Evolutionary conservation across 2,888 invertebrate species (phyloP).

Genomic region (Gymnosoma rotundatum): DNA sequence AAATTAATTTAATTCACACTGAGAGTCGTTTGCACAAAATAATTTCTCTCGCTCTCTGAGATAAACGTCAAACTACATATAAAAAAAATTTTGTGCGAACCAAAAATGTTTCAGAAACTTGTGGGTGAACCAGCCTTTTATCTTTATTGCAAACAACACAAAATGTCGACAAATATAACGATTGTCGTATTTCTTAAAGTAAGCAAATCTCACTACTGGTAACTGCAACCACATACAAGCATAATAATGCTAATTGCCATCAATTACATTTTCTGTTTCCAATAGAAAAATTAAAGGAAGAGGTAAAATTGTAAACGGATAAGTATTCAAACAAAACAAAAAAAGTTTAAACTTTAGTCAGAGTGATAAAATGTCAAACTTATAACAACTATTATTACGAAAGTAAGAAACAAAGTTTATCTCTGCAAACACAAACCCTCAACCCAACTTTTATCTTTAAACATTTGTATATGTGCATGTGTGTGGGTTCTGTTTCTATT

Average conservation of each 20-base stretch:
- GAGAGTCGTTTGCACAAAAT: too few species aligned
- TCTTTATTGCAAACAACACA: too few species aligned
- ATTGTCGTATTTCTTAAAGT: too few species aligned
- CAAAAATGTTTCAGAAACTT: too few species aligned
- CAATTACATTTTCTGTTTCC: constrained; percentile 20
- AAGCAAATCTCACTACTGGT: too few species aligned
- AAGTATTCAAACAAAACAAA: not conserved
- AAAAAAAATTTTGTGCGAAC: too few species aligned
- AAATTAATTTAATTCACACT: too few species aligned
- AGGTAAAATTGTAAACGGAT: constrained; percentile 7
- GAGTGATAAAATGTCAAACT: constrained; percentile 46
- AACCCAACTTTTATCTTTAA: not conserved
- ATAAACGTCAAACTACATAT: too few species aligned
- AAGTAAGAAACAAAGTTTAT: not conserved
- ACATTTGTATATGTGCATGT: not conserved
- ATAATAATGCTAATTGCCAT: not conserved
- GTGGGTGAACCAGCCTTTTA: too few species aligned
- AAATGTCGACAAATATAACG: too few species aligned
- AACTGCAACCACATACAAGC: too few species aligned
- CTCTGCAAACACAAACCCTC: not conserved
- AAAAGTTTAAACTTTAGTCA: constrained; percentile 11
- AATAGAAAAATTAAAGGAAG: not conserved
- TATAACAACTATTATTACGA: not conserved
- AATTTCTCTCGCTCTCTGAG: too few species aligned
- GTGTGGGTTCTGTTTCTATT: not conserved